Evolutionary conservation across 1,140 invertebrate genomes (phyloP), one percentile per base, ranked within the genome.

Genomic region (Dinoponera quadriceps): DNA sequence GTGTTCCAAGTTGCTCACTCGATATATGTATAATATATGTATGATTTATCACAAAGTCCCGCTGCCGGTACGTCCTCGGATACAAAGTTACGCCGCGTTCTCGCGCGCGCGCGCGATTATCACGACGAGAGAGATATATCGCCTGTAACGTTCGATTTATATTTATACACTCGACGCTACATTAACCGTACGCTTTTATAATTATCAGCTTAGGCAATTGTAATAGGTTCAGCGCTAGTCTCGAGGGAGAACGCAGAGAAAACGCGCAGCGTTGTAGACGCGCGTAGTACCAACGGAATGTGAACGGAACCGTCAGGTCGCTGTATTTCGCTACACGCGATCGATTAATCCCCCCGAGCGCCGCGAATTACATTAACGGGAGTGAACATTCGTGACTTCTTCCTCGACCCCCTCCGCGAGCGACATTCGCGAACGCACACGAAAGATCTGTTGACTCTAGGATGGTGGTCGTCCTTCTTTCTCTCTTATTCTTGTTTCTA

Each of bases 51-150:
- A 71, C 78, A 62, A 74, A 63, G 55, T 82, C 69, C 20, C 44
- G 16, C 27, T 63, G n/a, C 33, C 33, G 55, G 49, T 25, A 62
- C 20, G n/a, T 60, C 44, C 68, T 73, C 27, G 27, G 48, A n/a
- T 82, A 78, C 25, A 69, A 69, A 80, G 20, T 78, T 78, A 68
- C 9, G 74, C 27, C 44, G 48, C 62, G 25, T 57, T 78, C 60
- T 44, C 38, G 38, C n/a, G n/a, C n/a, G n/a, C n/a, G n/a, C n/a
- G 62, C 65, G 16, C 75, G 29, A 55, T 57, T 55, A 29, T 80
- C 49, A 69, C 51, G 29, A 57, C 33, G 44, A 69, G 38, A 44
- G 49, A 55, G 38, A 44, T 44, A 9, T 59, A 22, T 71, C 65
- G 57, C 68, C 29, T 71, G 20, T n/a, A n/a, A n/a, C 62, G 20